Evolutionary conservation across 2,888 invertebrate genomes (phyloP).

Genomic region (Elaeidobius kamerunicus): DNA sequence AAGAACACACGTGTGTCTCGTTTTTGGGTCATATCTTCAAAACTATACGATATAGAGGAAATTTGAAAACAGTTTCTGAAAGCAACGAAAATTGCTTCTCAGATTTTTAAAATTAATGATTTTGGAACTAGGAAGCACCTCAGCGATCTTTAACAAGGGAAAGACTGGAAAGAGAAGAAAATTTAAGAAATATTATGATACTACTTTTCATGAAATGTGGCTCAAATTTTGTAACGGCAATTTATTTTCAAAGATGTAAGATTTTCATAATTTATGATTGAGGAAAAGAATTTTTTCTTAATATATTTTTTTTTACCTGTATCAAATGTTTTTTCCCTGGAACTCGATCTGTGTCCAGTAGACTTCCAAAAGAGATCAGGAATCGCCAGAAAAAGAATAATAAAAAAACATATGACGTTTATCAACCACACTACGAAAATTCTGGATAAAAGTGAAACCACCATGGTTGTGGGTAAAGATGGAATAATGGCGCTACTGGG

Average conservation of each 20-base stretch:
- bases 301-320: constrained; percentile 19
- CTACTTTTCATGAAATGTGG: too few species aligned
- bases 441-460: constrained; percentile 35
- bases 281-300: neutral
- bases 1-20: too few species aligned
- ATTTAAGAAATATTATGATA: too few species aligned
- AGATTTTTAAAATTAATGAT: too few species aligned
- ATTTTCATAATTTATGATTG: neutral
- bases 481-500: constrained; percentile 30
- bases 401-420: constrained; percentile 38
- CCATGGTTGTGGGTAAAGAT: constrained; percentile 33
- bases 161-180: too few species aligned
- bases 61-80: too few species aligned
- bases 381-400: constrained; percentile 29
- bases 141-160: too few species aligned
- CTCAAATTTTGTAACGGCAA: too few species aligned
- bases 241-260: neutral
- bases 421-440: constrained; percentile 39
- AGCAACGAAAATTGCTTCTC: too few species aligned
- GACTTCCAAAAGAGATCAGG: constrained; percentile 9
- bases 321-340: constrained; percentile 9
- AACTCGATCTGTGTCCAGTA: neutral
- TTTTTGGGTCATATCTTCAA: too few species aligned
- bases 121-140: too few species aligned
- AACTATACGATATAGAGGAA: too few species aligned